Base-by-base conservation (phyloP, 2,113 vertebrate genomes). In the Centrocercus urophasianus region DNA sequence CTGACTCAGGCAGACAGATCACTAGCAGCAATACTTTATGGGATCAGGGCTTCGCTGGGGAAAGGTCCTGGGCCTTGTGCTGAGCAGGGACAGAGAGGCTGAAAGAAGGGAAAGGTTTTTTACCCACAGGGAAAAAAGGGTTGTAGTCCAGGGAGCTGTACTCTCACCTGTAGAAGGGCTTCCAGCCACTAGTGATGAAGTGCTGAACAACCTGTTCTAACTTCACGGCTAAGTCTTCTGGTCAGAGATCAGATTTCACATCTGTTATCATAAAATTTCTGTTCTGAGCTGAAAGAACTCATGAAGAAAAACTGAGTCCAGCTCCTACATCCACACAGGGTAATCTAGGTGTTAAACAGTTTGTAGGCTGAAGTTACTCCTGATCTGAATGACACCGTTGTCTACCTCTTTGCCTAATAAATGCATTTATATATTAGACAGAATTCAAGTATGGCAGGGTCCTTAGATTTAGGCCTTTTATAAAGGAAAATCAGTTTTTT, bases 51-150 rank as follows among this genome's bases (percentile, higher is more conserved):
- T 30, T 56, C 54, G 18, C 54, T 32, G 54, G 15, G 2, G 3
- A 52, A 8, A 74, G 27, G 40, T 4, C 19, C 6, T 63, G 42
- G 25, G 47, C 6, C 4, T 3, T 61, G 11, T 20, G 18, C 15
- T 59, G 19, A 52, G 12, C 8, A 71, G 28, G 17, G 8, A 24
- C 8, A 3, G 24, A 27, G 61, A 32, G 15, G 15, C 4, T 19
- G 14, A 47, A 11, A 4, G 52, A 14, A 43, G 2, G 7, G 19
- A 54, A n/a, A 22, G 13, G 1, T 57, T 67, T 54, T 13, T 13
- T 6, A 3, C 11, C 18, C 3, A 1, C 1, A 1, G 4, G 10
- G 66, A 3, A 2, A 67, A 6, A 15, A 64, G 50, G 21, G 5
- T 30, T 4, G 10, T 48, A 27, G 13, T 38, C 65, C 3, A 5